phyloP scores from a whole-genome alignment of 1,140 invertebrate genomes.

The Leptestheria dahalacensis region DNA sequence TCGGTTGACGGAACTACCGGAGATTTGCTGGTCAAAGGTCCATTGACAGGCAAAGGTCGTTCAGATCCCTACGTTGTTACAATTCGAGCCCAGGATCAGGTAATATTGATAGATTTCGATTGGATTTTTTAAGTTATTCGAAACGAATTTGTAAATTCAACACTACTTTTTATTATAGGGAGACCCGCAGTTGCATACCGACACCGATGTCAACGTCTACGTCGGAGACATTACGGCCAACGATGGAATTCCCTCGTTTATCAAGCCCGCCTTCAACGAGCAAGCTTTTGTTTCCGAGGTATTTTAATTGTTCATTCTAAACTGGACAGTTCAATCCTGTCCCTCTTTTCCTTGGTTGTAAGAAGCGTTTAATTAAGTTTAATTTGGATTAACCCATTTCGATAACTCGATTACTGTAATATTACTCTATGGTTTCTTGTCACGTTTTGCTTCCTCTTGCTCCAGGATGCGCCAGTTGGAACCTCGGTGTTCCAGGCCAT shows the following conservation, averaged over 20 bases:
- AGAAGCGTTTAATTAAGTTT: too few relatives aligned
- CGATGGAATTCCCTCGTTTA: slow-evolving; percentile 62
- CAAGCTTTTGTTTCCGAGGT: slow-evolving; percentile 52
- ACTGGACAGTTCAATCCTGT: too few relatives aligned
- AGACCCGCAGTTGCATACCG: slow-evolving; percentile 37
- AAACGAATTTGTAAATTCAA: too few relatives aligned
- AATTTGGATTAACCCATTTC: too few relatives aligned
- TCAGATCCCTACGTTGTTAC: slow-evolving; percentile 53
- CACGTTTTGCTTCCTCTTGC: slow-evolving; percentile 11
- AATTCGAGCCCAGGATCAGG: slow-evolving; percentile 49
- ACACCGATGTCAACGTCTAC: slow-evolving; percentile 46
- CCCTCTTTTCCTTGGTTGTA: too few relatives aligned
- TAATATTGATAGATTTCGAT: not conserved
- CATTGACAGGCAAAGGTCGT: slow-evolving; percentile 57
- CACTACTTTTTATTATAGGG: slow-evolving; percentile 30
- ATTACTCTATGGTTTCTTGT: too few relatives aligned
- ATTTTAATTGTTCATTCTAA: too few relatives aligned
- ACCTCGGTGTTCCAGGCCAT: slow-evolving; percentile 58
- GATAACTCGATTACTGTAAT: too few relatives aligned
- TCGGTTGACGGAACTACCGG: slow-evolving; percentile 49
- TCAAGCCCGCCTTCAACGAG: slow-evolving; percentile 51
- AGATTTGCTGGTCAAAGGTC: slow-evolving; percentile 42
- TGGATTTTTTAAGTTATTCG: not conserved
- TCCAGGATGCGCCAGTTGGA: slow-evolving; percentile 52
- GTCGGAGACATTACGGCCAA: slow-evolving; percentile 69